Evolutionary conservation across 2,113 vertebrate species (phyloP).

Genomic region (Sprattus sprattus): DNA sequence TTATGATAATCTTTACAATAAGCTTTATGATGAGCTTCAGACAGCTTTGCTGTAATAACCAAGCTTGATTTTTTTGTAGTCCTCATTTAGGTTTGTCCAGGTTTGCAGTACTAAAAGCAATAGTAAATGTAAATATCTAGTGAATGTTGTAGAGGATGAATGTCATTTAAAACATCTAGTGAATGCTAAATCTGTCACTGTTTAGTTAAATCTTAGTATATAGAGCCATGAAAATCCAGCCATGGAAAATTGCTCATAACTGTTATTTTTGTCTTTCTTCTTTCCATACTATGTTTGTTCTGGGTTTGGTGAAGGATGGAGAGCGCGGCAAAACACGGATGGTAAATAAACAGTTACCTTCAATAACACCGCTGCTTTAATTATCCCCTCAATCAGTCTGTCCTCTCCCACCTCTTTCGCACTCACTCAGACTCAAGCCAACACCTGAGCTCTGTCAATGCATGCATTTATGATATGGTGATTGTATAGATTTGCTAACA

Average conservation of each 20-base stretch:
- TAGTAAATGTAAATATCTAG: too few species aligned
- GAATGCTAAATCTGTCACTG: not conserved
- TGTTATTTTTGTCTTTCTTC: conserved; percentile 68
- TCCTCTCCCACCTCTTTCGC: not conserved
- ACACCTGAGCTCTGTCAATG: conserved; percentile 51
- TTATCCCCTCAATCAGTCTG: conserved; percentile 16
- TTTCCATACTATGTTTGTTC: conserved; percentile 65
- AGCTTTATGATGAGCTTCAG: too few species aligned
- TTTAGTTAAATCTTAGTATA: not conserved
- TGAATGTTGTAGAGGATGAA: not conserved
- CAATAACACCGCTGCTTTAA: conserved; percentile 34
- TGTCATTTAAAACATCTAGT: not conserved
- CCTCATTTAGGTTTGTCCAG: too few species aligned
- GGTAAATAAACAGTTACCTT: conserved; percentile 73
- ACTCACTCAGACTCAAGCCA: conserved; percentile 13
- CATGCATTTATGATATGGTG: conserved; percentile 56
- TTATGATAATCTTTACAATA: too few species aligned
- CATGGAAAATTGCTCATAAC: conserved; percentile 50
- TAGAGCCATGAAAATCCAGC: not conserved
- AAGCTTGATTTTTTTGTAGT: too few species aligned
- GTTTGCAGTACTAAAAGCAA: too few species aligned
- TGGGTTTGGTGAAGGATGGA: conserved; percentile 77
- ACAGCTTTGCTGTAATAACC: too few species aligned
- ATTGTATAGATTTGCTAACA: conserved; percentile 44
- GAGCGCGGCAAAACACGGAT: conserved; percentile 78